Evolutionary conservation across 2,888 invertebrate species (phyloP), one percentile per base, ranked within the genome.

Genomic region (Apamea crenata): DNA sequence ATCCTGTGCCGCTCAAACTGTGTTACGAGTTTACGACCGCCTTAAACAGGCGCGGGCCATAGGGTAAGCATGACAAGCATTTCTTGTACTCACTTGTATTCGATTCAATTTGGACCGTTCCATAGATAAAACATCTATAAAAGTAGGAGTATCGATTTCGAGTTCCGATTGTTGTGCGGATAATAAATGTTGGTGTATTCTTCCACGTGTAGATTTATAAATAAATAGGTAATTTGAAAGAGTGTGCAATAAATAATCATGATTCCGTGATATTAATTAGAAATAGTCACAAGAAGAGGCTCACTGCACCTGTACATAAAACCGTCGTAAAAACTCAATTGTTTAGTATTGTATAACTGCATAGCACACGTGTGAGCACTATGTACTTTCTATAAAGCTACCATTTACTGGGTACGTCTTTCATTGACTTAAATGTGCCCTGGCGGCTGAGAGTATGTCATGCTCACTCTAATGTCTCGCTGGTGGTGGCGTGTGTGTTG

Each of bases 1-100:
- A 93, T 94, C 94, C 94, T 93, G 93, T 87, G 87, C 90, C 91
- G 91, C 91, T 93, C 94, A 93, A 95, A 95, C 95, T 95, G 95
- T 94, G 94, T 95, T 96, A 92, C 92, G 91, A 91, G 88, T 91
- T 95, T 96, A 92, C 92, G 91, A 89, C 87, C 91, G 90, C 91
- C 91, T 91, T 93, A 94, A 95, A 94, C 91, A 92, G 91, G 90
- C 90, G 81, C 84, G 87, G 80, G 80, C 85, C 88, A 88, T 86
- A 89, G 86, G 87, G 87, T 85, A 83, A 88, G 86, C 90, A 89
- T 90, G 88, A 91, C 87, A 78, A 74, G 89, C 89, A 70, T 84
- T 90, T 90, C 84, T 90, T 90, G 84, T 86, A 80, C 70, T 77
- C 67, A 40, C 65, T 81, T 85, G 78, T 86, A 80, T 86, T 82